These are phyloP conservation scores for Axinella damicornis DNA, from an alignment of 37 sponge, comb jelly and placozoan species.

Conservation along the genomic window DNA sequence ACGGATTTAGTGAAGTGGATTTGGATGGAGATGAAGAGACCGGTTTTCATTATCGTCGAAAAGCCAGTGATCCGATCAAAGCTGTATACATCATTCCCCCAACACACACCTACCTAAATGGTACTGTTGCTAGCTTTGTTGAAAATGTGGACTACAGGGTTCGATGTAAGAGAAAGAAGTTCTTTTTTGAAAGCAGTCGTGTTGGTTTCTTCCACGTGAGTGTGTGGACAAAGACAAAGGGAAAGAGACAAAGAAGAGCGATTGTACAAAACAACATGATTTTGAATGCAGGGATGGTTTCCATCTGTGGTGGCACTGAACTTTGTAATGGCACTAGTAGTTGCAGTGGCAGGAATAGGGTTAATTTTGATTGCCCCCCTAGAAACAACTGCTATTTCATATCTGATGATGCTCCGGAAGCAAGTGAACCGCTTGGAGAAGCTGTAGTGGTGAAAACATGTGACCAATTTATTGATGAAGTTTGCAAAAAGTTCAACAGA, in stretches of 20 bases:
- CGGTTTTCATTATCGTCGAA: background rate
- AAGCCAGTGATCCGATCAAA: background rate
- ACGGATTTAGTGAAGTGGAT: background rate
- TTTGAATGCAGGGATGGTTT: background rate
- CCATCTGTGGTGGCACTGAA: background rate
- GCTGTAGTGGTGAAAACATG: constrained; percentile 7
- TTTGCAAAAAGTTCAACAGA: background rate
- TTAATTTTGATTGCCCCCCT: background rate
- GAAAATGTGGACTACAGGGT: background rate
- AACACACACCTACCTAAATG: background rate
- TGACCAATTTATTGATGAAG: background rate
- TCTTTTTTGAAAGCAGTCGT: background rate
- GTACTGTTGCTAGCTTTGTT: background rate
- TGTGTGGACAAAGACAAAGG: background rate
- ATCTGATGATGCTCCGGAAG: constrained; percentile 2
- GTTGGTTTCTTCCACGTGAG: constrained; percentile 9
- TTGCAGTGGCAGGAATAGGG: background rate
- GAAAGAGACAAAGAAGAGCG: background rate
- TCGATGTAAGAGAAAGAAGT: background rate
- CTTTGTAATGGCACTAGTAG: background rate
- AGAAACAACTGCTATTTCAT: constrained; percentile 9
- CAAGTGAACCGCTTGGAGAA: background rate
- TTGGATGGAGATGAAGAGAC: background rate
- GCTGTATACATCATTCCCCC: background rate
- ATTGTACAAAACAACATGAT: background rate